Evolutionary conservation across 2,113 vertebrate species (phyloP), one percentile per base, ranked within the genome.

Genomic region (Ochotona princeps): DNA sequence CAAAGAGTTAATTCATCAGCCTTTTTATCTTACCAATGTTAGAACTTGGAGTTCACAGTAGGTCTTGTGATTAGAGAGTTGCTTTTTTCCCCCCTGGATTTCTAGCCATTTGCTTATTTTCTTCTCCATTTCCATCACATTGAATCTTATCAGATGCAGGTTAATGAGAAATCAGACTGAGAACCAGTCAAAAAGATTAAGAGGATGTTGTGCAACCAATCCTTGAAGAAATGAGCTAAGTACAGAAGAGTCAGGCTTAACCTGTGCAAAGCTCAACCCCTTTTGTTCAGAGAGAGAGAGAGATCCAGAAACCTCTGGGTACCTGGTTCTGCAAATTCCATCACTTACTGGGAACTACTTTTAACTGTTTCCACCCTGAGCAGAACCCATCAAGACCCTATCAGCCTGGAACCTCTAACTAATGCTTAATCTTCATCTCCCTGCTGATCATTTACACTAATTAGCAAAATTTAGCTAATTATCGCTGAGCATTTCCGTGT

Each of bases 391-490:
- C 4, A 7, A 89, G 86, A 95, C 63, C 47, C 25, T 73, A 32
- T 49, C 87, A 79, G 18, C 69, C 67, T 83, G 47, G 85, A 87
- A 93, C 74, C 90, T 92, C 94, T 91, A 89, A 76, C 51, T 83
- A 86, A 90, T 57, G 75, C 79, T 89, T 81, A 96, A 95, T 95
- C 88, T 92, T 87, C 61, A 90, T 96, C 74, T 97, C 96, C 96
- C 94, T 70, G 72, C 90, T 95, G 95, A 97, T 96, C 90, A 94
- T 93, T 97, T 95, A 96, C 74, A 92, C 93, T 96, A 97, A 96
- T 97, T 96, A 96, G 92, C 82, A 92, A 96, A 97, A 96, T 93
- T 95, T 87, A 95, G 90, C 95, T 96, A 97, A 97, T 96, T 95
- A 97, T 94, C 20, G 0, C 82, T 86, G 79, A 93, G 95, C 32